Conservation (phyloP, 2,113 vertebrate species). For the Tupaia tana region DNA sequence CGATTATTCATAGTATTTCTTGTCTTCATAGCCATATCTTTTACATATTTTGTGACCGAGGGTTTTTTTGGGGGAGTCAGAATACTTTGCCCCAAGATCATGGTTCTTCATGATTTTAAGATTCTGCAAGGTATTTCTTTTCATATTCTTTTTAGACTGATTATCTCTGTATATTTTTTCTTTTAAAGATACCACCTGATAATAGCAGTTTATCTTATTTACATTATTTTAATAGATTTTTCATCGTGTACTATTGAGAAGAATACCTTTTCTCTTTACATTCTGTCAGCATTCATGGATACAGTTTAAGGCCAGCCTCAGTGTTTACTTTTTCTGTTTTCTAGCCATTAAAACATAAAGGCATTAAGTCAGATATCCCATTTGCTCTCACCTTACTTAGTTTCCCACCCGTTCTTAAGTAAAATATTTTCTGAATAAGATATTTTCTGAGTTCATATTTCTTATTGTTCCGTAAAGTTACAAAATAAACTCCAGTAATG, state of each 20-base stretch:
- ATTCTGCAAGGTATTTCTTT: slow-evolving; percentile 40
- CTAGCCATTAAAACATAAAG: background rate
- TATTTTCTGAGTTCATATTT: slow-evolving; percentile 31
- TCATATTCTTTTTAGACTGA: slow-evolving; percentile 8
- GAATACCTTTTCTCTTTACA: background rate
- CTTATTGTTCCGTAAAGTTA: background rate
- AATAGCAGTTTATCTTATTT: slow-evolving; percentile 15
- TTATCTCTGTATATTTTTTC: slow-evolving; percentile 41
- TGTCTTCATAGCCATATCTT: slow-evolving; percentile 3
- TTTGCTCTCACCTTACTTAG: slow-evolving; percentile 18
- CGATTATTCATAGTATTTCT: background rate
- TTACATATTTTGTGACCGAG: slow-evolving; percentile 16
- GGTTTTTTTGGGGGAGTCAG: background rate
- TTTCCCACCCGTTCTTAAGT: background rate
- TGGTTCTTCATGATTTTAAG: slow-evolving; percentile 11
- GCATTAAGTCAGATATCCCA: background rate
- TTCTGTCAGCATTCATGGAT: background rate
- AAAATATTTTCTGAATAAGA: background rate
- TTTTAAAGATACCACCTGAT: slow-evolving; percentile 32
- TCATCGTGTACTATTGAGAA: slow-evolving; percentile 3
- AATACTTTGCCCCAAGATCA: background rate
- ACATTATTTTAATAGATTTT: slow-evolving; percentile 19
- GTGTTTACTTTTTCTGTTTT: slow-evolving; percentile 38
- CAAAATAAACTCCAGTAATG: background rate
- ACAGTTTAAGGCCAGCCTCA: slow-evolving; percentile 39